Evolutionary conservation across 2,888 invertebrate species (phyloP), one percentile per base, ranked within the genome.

Genomic region (Disparrhopalites patrizii): DNA sequence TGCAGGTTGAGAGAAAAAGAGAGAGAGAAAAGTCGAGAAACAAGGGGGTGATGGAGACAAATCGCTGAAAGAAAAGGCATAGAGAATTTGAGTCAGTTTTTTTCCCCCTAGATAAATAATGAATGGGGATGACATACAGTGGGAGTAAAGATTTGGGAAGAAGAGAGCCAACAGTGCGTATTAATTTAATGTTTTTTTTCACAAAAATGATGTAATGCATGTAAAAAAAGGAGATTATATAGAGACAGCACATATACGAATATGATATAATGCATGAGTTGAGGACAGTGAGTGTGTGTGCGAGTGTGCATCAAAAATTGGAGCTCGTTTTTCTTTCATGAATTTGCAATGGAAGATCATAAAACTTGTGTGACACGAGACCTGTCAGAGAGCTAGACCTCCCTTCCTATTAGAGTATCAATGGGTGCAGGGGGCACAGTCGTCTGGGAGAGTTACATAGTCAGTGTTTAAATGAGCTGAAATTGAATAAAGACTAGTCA

Each of bases 301-400:
- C 43, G 43, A 18, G 43, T 43, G 43, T 43, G 43, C 43, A 43
- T 43, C 43, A 15, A 18, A 43, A 43, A 43, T 43, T 58, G 43
- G 60, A 47, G n/a, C 18, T 50, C 60, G 50, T 58, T 61, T 51
- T 38, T 56, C 61, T 67, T 65, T 67, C 66, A 66, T 73, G 71
- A 73, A 74, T 73, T 73, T 69, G 70, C 68, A 71, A 70, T 68
- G 71, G 67, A 71, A 69, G 69, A 68, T 69, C 70, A 72, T 73
- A 73, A 74, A 74, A 72, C 71, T 73, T 68, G 60, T 33, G 56
- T 38, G 56, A 62, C 74, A 74, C 72, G 74, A 71, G 74, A 67
- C 74, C 74, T 74, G 74, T 74, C 74, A 73, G 69, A 68, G 67
- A 56, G 55, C 65, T 66, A 63, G 66, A 73, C 74, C 74, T 72